Base-by-base conservation (phyloP, 2,113 vertebrate species). In the Dolichallabes microphthalmus region DNA sequence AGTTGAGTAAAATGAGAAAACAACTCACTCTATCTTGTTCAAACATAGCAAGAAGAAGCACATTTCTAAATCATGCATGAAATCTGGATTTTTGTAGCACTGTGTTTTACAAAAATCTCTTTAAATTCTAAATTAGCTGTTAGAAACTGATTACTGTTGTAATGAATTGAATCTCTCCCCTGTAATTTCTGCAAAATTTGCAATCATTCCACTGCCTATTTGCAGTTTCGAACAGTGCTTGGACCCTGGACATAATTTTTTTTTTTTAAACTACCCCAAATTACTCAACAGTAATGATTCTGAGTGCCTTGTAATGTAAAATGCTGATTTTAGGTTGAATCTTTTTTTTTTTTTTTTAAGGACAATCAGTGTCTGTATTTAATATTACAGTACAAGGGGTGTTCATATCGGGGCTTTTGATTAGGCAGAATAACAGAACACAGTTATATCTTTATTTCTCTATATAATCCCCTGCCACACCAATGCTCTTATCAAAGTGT, bases 241-340 rank as follows among this genome's bases (percentile, higher is more conserved):
- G 78, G 22, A 61, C 78, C 11, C 30, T 20, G 7, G 30, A 60
- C 57, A 60, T 79, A 45, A 39, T 35, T 35, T 35, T 35, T 35
- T 35, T 35, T 35, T 35, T 35, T 35, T 35, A 35, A 35, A 35
- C 35, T 4, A 39, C 45, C 45, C n/a, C 53, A 66, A 78, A 94
- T 95, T 94, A 94, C 90, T 94, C 91, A 92, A 85, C 84, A 89
- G 86, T 94, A 93, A 94, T 94, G 92, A 93, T 92, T 92, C 94
- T 88, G 90, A 91, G 90, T 92, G 91, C 90, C 90, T 92, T 90
- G 92, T 92, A 91, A 94, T 92, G 92, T 90, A 93, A 94, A 94
- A 93, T 92, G 90, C 93, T 91, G 92, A 91, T 91, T 92, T 90
- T 90, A 89, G 90, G 88, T 93, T 91, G 92, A 94, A 92, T 35